Evolutionary conservation across 2,888 invertebrate species (phyloP).

Genomic region (Siphlonurus alternatus): DNA sequence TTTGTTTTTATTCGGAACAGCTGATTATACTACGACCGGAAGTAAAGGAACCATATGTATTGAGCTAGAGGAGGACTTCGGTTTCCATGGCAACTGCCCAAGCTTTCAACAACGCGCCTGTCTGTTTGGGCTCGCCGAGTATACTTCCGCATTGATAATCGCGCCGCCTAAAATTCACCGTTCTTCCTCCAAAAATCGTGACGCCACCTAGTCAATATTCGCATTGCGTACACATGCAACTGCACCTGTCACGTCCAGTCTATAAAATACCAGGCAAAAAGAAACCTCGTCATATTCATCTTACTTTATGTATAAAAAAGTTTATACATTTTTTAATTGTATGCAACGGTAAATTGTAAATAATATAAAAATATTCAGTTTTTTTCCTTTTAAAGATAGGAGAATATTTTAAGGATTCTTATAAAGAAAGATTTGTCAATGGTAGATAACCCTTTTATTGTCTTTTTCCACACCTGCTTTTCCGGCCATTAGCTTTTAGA

Average conservation of each 20-base stretch:
- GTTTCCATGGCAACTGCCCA: background rate
- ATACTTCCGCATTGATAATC: background rate
- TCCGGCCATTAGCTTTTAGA: no score
- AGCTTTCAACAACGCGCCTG: background rate
- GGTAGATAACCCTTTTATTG: no score
- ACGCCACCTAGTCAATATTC: background rate
- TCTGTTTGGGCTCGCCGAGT: background rate
- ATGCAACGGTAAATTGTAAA: no score
- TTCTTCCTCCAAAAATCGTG: background rate
- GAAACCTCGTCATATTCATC: no score
- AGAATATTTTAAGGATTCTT: no score
- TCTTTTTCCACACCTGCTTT: no score
- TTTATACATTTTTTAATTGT: no score
- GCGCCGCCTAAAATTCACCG: background rate
- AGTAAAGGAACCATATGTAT: background rate
- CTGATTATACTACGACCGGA: background rate
- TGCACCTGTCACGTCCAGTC: background rate
- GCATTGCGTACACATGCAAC: background rate
- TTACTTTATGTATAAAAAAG: no score
- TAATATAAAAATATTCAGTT: no score
- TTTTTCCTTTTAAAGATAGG: no score
- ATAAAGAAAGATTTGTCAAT: no score
- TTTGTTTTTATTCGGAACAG: background rate
- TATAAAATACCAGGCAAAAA: no score
- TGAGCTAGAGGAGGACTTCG: background rate